These are phyloP conservation scores for Esox lucius DNA, from an alignment of 2,797 vertebrate species.

Conservation along the genomic window DNA sequence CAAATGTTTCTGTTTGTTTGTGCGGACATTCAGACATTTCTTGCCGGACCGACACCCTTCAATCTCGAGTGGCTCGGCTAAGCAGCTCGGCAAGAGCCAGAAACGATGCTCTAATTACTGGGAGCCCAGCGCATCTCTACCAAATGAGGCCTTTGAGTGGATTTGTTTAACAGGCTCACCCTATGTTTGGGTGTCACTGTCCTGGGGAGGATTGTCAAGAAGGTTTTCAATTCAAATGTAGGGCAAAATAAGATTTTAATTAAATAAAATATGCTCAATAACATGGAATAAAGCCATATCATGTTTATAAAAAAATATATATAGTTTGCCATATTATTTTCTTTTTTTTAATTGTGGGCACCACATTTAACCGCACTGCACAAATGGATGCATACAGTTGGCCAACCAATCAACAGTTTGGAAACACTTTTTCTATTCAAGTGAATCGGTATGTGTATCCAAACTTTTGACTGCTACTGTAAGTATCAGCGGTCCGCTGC, in stretches of 20 bases:
- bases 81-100: conserved; percentile 59
- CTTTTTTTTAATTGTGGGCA: neutral
- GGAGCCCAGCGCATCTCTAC: conserved; percentile 68
- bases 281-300: conserved; percentile 1
- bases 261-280: neutral
- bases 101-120: conserved; percentile 71
- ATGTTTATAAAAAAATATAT: neutral
- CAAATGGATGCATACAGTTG: neutral
- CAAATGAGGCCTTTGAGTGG: conserved; percentile 54
- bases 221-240: conserved; percentile 46
- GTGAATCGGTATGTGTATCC: too few relatives aligned
- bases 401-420: too few relatives aligned
- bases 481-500: neutral
- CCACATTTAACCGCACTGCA: neutral
- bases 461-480: too few relatives aligned
- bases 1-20: neutral
- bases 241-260: conserved; percentile 27
- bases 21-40: conserved; percentile 53
- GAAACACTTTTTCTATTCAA: too few relatives aligned
- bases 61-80: conserved; percentile 71
- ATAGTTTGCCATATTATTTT: too few relatives aligned
- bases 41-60: conserved; percentile 66
- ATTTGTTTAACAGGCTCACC: conserved; percentile 68
- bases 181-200: conserved; percentile 68
- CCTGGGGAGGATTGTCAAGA: conserved; percentile 52